phyloP scores from a whole-genome alignment of 2,888 invertebrate genomes.

The Sympetrum striolatum region DNA sequence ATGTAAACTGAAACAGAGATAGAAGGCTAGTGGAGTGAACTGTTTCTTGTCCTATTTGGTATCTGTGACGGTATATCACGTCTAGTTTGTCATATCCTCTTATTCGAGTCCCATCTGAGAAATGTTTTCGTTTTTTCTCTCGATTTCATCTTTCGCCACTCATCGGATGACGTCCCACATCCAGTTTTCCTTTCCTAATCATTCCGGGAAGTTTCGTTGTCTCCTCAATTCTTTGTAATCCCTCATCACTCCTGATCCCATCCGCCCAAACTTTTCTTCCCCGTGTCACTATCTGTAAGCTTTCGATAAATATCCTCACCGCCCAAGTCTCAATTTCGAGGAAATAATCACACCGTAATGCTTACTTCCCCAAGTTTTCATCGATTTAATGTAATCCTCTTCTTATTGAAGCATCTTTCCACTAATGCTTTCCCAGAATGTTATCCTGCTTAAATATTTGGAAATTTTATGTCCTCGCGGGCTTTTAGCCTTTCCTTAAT shows the following conservation, averaged over 20 bases:
- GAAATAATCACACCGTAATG: not conserved
- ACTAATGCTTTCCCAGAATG: no score
- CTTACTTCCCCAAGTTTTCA: not conserved
- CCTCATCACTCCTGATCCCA: not conserved
- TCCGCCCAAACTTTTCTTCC: not conserved
- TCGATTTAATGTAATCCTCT: no score
- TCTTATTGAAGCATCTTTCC: no score
- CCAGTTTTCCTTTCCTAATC: not conserved
- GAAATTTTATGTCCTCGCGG: no score
- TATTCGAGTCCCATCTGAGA: not conserved
- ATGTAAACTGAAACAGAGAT: no score
- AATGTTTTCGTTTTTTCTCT: not conserved
- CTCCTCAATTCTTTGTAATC: not conserved
- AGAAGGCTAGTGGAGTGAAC: no score
- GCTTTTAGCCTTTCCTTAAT: no score
- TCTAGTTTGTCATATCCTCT: no score
- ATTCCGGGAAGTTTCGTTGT: not conserved
- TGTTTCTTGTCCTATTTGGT: no score
- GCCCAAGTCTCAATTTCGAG: not conserved
- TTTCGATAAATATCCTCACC: not conserved
- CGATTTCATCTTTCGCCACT: not conserved
- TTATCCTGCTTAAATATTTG: no score
- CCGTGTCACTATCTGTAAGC: not conserved
- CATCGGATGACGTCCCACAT: not conserved
- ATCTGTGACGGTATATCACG: no score